These are phyloP conservation scores for Thalpophila matura DNA, from an alignment of 2,888 invertebrate species.

Conservation along the genomic window DNA sequence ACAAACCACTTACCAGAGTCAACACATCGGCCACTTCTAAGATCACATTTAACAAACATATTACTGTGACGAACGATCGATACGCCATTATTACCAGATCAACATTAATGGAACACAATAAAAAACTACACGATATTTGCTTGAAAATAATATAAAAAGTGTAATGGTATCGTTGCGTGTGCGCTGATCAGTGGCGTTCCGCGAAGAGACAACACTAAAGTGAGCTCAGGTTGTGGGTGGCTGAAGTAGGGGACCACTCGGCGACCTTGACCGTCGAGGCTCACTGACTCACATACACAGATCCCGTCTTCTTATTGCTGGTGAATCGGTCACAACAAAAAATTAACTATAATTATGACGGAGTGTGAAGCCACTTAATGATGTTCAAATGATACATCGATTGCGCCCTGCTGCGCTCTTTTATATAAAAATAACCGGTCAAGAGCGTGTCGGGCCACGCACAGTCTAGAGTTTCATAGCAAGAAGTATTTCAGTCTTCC, in stretches of 20 bases:
- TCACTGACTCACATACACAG: constrained; percentile 79
- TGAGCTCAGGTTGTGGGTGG: constrained; percentile 57
- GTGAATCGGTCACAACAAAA: constrained; percentile 54
- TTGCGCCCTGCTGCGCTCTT: constrained; percentile 21
- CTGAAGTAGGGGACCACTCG: constrained; percentile 72
- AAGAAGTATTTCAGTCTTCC: too few species aligned
- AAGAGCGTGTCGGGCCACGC: too few species aligned
- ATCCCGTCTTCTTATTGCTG: constrained; percentile 58
- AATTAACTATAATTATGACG: constrained; percentile 39
- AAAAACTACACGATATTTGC: constrained; percentile 31
- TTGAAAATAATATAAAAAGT: constrained; percentile 33
- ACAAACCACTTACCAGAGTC: constrained; percentile 73
- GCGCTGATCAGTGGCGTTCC: constrained; percentile 51
- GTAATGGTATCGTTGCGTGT: constrained; percentile 23
- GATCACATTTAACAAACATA: constrained; percentile 76
- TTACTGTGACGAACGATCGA: constrained; percentile 70
- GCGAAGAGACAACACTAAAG: constrained; percentile 58
- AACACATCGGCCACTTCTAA: constrained; percentile 77
- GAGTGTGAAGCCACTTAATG: constrained; percentile 39
- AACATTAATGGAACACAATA: constrained; percentile 38
- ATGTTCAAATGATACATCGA: constrained; percentile 33
- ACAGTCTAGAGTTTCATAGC: too few species aligned
- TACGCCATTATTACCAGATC: constrained; percentile 49
- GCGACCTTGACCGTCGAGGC: constrained; percentile 83
- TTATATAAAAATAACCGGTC: too few species aligned